Evolutionary conservation across 2,888 invertebrate genomes (phyloP).

Genomic region (Orthonevra nobilis): DNA sequence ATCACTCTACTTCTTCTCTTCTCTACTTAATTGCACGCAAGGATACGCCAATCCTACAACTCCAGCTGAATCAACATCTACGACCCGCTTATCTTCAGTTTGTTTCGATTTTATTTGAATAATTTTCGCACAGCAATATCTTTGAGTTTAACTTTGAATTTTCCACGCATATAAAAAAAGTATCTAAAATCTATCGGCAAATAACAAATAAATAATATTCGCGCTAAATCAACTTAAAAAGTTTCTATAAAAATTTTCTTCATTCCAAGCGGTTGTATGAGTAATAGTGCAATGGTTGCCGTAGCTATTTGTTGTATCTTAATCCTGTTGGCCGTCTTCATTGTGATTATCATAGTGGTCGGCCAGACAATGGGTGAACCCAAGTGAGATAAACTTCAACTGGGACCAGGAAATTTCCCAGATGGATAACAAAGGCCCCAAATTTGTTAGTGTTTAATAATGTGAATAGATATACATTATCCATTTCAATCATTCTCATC

Average conservation of each 20-base stretch:
- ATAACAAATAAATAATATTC: neutral
- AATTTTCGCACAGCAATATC: neutral
- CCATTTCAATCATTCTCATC: slow-evolving; percentile 1
- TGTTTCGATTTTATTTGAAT: slow-evolving; percentile 14
- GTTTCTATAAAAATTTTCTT: slow-evolving; percentile 64
- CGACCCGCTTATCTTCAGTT: slow-evolving; percentile 10
- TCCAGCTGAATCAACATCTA: neutral
- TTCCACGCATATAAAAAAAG: too few relatives aligned
- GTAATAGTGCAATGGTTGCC: slow-evolving; percentile 86
- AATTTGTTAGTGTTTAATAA: slow-evolving; percentile 77
- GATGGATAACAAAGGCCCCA: slow-evolving; percentile 80
- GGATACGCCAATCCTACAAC: neutral
- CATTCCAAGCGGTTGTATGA: slow-evolving; percentile 74
- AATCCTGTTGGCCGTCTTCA: slow-evolving; percentile 89
- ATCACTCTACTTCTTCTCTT: slow-evolving; percentile 56
- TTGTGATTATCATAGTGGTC: slow-evolving; percentile 89
- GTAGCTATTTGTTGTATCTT: slow-evolving; percentile 92
- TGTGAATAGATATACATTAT: neutral
- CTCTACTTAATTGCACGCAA: slow-evolving; percentile 49
- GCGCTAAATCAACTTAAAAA: slow-evolving; percentile 8
- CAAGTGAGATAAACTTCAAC: slow-evolving; percentile 81
- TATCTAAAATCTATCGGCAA: neutral
- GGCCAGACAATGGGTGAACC: slow-evolving; percentile 87
- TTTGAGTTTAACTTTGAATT: slow-evolving; percentile 9
- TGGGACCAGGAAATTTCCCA: slow-evolving; percentile 81